These are phyloP conservation scores for Chlamydotis undulata DNA, from an alignment of 2,113 vertebrate genomes.

Conservation along the genomic window DNA sequence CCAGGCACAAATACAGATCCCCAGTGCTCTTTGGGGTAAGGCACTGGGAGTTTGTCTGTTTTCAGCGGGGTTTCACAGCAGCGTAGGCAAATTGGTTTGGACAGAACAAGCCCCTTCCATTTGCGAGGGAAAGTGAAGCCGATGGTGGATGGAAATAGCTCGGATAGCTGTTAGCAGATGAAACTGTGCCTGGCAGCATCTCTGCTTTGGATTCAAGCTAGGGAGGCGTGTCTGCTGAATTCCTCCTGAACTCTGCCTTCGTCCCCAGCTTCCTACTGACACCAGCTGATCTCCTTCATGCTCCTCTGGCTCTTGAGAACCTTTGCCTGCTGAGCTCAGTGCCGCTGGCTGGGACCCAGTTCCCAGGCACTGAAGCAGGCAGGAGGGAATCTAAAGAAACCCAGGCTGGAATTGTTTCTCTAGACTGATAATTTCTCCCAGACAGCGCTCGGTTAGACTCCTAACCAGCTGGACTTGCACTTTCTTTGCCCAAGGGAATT, in stretches of 20 bases:
- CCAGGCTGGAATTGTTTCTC: slow-evolving; percentile 21
- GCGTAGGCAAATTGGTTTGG: not conserved
- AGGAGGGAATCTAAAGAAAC: not conserved
- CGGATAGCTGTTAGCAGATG: not conserved
- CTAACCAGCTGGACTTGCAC: not conserved
- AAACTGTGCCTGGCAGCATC: not conserved
- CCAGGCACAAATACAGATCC: not conserved
- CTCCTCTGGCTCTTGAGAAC: not conserved
- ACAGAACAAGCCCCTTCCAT: not conserved
- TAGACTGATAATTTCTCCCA: not conserved
- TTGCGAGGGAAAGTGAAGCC: not conserved
- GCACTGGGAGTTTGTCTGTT: not conserved
- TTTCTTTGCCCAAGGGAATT: not conserved
- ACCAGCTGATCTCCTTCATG: not conserved
- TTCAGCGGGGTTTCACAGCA: not conserved
- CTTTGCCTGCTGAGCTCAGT: not conserved
- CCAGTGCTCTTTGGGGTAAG: not conserved
- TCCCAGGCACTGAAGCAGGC: slow-evolving; percentile 10
- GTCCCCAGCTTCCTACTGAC: not conserved
- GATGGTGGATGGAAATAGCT: not conserved
- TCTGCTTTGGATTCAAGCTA: not conserved
- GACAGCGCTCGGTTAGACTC: not conserved
- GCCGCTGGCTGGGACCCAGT: not conserved
- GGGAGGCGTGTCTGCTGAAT: not conserved
- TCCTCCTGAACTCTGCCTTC: not conserved